These are phyloP conservation scores for Cacajao melanocephalus DNA, from an alignment of 2,797 vertebrate genomes.

Conservation along the genomic window DNA sequence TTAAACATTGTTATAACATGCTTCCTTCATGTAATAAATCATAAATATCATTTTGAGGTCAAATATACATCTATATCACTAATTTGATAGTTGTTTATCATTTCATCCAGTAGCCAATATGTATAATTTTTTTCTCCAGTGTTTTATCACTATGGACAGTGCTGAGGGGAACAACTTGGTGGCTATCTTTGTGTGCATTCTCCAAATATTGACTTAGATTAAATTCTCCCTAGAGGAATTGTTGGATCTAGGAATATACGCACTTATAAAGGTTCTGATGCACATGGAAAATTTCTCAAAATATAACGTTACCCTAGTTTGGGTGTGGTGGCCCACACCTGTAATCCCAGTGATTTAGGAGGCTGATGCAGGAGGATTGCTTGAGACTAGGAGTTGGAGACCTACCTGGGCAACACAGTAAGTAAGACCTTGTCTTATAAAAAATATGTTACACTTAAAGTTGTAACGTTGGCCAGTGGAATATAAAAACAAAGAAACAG, in stretches of 20 bases:
- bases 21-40: background rate
- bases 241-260: background rate
- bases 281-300: background rate
- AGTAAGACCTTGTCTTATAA: background rate
- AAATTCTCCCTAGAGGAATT: background rate
- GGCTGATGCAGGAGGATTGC: background rate
- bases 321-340: background rate
- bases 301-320: background rate
- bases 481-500: background rate
- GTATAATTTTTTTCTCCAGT: accelerated
- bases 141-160: too few relatives aligned
- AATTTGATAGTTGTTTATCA: background rate
- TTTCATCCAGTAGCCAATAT: too few relatives aligned
- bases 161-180: background rate
- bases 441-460: background rate
- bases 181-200: background rate
- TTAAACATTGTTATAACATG: background rate
- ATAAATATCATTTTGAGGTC: background rate
- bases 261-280: background rate
- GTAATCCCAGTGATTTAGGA: background rate
- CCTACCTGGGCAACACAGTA: background rate
- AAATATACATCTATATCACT: accelerated
- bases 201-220: background rate
- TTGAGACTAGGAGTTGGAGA: background rate
- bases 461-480: background rate